Base-by-base conservation (phyloP, 2,113 vertebrate genomes). In the Papio anubis region DNA sequence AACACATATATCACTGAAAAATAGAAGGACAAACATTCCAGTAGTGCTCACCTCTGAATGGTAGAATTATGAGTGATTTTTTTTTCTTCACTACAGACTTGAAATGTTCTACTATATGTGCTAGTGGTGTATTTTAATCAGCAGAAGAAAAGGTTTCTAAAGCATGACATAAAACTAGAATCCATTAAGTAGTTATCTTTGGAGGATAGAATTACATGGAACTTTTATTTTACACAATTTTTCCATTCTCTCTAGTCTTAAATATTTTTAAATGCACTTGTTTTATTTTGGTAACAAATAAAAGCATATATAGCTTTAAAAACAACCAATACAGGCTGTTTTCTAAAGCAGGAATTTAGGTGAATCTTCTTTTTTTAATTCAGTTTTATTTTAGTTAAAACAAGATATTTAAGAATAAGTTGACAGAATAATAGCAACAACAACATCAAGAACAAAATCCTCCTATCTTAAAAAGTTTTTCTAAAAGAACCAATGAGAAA, bases 121-220 rank as follows among this genome's bases (percentile, higher is more conserved):
- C 11, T 88, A 7, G 27, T 48, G 17, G 9, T 78, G 5, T 86
- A 38, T 96, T 90, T 82, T 87, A 87, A 87, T 87, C 16, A 55
- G 23, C 11, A 8, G 16, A 3, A 88, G 7, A 45, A 96, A 83
- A 59, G 5, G 32, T 82, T 94, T 96, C 85, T 48, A 94, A 96
- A 94, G 27, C 50, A 95, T 75, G 6, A 50, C 35, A 93, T 45
- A 88, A 92, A 93, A 76, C 50, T 87, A 79, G 43, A 92, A 97
- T 73, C 4, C 27, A 70, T 76, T 92, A 75, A 79, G 48, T 4
- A 88, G 23, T 59, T 57, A 38, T 52, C 64, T 96, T 64, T 73
- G 38, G n/a, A 93, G 32, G 7, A 2, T 72, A 7, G 6, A 23
- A 89, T 75, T 68, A 85, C 16, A 55, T 64, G 45, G 11, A 90